A percentile compares a stretch with the other conserved stretches of the same genome.
Evolutionary conservation across 2,113 vertebrate genomes (phyloP).

Genomic region (Pyxicephalus adspersus): DNA sequence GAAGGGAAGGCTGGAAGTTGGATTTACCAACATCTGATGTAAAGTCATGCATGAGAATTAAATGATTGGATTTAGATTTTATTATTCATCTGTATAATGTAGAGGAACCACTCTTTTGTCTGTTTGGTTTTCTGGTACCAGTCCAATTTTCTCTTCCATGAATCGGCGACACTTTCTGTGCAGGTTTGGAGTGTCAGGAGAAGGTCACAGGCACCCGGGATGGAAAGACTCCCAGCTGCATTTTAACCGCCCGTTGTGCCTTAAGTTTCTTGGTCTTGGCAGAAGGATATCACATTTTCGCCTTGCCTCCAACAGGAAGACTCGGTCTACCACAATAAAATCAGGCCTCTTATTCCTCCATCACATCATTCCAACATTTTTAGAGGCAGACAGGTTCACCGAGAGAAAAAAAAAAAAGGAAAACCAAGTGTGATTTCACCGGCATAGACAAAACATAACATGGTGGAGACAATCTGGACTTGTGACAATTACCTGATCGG

Average conservation of each 20-base stretch:
- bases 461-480: conserved; percentile 73
- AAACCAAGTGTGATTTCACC: conserved; percentile 62
- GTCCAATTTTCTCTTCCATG: neutral
- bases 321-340: conserved; percentile 49
- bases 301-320: conserved; percentile 38
- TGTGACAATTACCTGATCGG: conserved; percentile 81
- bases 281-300: conserved; percentile 38
- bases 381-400: conserved; percentile 56
- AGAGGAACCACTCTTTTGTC: no score
- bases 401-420: conserved; percentile 53
- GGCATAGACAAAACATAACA: conserved; percentile 79
- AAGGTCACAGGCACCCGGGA: conserved; percentile 33
- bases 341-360: conserved; percentile 24
- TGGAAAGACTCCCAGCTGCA: conserved; percentile 20
- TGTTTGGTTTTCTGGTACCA: neutral
- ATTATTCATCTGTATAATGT: no score
- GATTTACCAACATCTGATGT: no score
- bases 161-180: neutral
- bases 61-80: no score
- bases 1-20: no score
- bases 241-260: conserved; percentile 2
- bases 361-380: conserved; percentile 59
- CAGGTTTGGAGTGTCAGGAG: neutral
- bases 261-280: conserved; percentile 17
- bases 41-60: no score